Evolutionary conservation across 1,140 invertebrate species (phyloP), one percentile per base, ranked within the genome.

Genomic region (honey bee (Apis mellifera)): DNA sequence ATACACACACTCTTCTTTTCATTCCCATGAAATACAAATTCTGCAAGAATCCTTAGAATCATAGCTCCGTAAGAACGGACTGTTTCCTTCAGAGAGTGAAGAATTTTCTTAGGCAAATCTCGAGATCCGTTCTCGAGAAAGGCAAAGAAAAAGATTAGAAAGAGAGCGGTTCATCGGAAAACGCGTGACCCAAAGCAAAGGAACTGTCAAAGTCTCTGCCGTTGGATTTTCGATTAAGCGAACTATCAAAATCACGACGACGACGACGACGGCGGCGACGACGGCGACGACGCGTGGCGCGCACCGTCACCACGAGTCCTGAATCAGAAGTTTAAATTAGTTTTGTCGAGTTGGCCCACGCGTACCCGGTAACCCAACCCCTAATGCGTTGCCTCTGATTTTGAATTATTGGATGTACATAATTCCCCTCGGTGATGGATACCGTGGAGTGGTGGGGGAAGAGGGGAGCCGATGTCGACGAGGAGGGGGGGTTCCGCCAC

Each of bases 321-420:
- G 75, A 66, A 78, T 77, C 81, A 50, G 17, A 82, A 82, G 65
- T 82, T 82, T 82, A 82, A 82, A 82, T 82, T 82, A 82, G 81
- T 82, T 82, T 82, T 64, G 81, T 78, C 75, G 81, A 78, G 81
- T 77, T 77, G 50, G 72, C 64, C 32, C 64, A 26, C 71, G 50
- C 42, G 11, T 13, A 7, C 32, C 48, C 68, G 21, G 26, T 60
- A n/a, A 19, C 50, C 72, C 54, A 19, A 70, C 48, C 65, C 52
- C 54, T 77, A 78, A 77, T 70, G 66, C 65, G 80, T 69, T 50
- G 74, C 17, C 65, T 50, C 57, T 77, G 81, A 82, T 82, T 82
- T 82, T 78, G 81, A 82, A 82, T 82, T 82, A 82, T 82, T 82
- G 74, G 81, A 82, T 71, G 52, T 69, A 60, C 75, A 82, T 82